Conservation (phyloP, 2,888 invertebrate species). For the Cheilosia variabilis region DNA sequence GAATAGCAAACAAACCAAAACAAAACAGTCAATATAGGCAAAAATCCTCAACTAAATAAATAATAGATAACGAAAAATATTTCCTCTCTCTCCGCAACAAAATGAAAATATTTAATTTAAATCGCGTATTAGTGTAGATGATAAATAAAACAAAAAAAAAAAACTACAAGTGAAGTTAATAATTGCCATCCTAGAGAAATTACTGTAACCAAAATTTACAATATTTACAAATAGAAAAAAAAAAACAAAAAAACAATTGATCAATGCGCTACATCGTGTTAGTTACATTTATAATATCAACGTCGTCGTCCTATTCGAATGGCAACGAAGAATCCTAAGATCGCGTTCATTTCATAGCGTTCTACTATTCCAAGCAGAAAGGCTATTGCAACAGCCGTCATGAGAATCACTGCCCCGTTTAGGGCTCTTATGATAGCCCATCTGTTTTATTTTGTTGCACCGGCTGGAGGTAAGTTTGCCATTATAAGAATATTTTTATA, state of each 20-base stretch:
- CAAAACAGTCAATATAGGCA: not conserved
- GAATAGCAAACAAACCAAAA: constrained; percentile 15
- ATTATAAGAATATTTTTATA: constrained; percentile 2
- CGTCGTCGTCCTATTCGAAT: constrained; percentile 75
- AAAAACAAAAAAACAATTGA: constrained; percentile 41
- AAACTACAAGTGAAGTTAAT: constrained; percentile 43
- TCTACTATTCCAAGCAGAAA: constrained; percentile 69
- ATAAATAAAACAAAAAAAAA: constrained; percentile 9
- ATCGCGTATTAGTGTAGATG: constrained; percentile 47
- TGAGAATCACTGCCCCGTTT: constrained; percentile 82
- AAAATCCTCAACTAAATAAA: constrained; percentile 4
- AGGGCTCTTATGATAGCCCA: constrained; percentile 83
- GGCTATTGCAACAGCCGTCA: constrained; percentile 79
- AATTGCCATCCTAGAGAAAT: constrained; percentile 52
- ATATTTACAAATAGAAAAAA: constrained; percentile 19
- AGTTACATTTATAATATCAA: constrained; percentile 59
- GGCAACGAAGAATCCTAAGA: constrained; percentile 74
- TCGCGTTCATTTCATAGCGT: constrained; percentile 72
- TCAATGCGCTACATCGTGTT: constrained; percentile 62
- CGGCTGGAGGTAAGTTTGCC: constrained; percentile 83
- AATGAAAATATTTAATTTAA: constrained; percentile 13
- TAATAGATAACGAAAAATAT: constrained; percentile 11
- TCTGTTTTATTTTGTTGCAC: constrained; percentile 82
- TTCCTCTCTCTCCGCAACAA: constrained; percentile 13
- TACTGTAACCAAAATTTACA: constrained; percentile 8